Base-by-base conservation (phyloP, 2,797 vertebrate genomes). In the Ctenopoma multispine region DNA sequence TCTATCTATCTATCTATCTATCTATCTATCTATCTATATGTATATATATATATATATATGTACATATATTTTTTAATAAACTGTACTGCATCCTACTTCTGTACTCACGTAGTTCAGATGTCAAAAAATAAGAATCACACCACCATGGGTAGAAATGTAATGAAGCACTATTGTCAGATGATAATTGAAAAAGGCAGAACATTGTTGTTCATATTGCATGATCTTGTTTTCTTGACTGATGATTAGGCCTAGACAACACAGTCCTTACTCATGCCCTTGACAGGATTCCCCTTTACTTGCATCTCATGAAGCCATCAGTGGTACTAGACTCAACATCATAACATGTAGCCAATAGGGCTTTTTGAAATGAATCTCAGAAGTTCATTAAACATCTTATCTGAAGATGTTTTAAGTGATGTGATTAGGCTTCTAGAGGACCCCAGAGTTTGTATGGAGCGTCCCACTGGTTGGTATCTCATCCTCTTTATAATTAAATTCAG, bases 361-460 rank as follows among this genome's bases (percentile, higher is more conserved):
- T 82, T 53, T 75, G 65, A 77, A 86, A 83, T 74, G 79, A 60
- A 79, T 79, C 77, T 80, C 43, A 6, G 54, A 86, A 83, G 81
- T 89, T 90, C 80, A 90, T 91, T 87, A 87, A 71, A 80, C 77
- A 68, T 77, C 75, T 81, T 88, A 90, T 90, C 90, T 88, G 82
- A 87, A 88, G 76, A 84, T 77, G 76, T 87, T 83, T 80, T 85
- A 86, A 92, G 80, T 77, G 85, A 87, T 76, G 76, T 65, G 81
- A 90, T 90, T 91, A 90, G 77, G 49, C 69, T 80, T 79, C 29
- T 81, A 65, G 85, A 91, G 86, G 82, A 82, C 82, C 79, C 70
- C 21, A 4, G 83, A 84, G 86, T 81, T 87, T 63, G 44, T 77
- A 61, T 57, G 53, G 77, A 77, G 77, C 43, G 57, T 87, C 76